Conservation (phyloP, 2,888 invertebrate species). For the Chymomyza fuscimana region DNA sequence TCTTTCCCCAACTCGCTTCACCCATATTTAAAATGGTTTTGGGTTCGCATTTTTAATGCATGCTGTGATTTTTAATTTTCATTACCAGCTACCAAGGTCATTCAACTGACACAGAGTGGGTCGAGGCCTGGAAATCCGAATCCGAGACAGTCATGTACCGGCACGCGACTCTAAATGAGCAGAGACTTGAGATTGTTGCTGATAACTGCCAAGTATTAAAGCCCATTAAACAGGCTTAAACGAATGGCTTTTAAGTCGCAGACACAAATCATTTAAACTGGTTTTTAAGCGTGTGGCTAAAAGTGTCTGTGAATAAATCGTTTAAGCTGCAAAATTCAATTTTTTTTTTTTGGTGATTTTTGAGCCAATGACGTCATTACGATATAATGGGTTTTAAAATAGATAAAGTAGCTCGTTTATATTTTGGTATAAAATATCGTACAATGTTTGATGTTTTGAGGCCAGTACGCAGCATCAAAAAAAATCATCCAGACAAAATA, state of each 20-base stretch:
- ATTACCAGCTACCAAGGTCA: constrained; percentile 41
- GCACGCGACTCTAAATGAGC: constrained; percentile 46
- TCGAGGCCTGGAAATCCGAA: too few relatives aligned
- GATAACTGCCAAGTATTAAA: constrained; percentile 39
- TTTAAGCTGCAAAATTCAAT: constrained; percentile 16
- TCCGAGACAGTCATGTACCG: background rate
- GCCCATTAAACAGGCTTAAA: constrained; percentile 42
- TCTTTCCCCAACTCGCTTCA: background rate
- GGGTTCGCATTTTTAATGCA: constrained; percentile 38
- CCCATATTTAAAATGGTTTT: background rate
- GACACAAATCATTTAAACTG: constrained; percentile 28
- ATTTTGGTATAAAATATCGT: too few relatives aligned
- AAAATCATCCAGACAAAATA: too few relatives aligned
- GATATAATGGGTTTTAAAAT: background rate
- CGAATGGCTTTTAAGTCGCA: constrained; percentile 45
- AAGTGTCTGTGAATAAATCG: constrained; percentile 15
- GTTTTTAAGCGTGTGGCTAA: constrained; percentile 24
- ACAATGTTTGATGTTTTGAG: too few relatives aligned
- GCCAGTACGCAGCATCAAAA: too few relatives aligned
- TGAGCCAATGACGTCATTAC: background rate
- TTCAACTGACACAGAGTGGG: constrained; percentile 27
- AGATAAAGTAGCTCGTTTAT: too few relatives aligned
- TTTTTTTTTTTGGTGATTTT: background rate
- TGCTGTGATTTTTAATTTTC: constrained; percentile 59
- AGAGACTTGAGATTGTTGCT: constrained; percentile 9